Conservation (phyloP, 2,888 invertebrate genomes). For the Ceramica pisi region DNA sequence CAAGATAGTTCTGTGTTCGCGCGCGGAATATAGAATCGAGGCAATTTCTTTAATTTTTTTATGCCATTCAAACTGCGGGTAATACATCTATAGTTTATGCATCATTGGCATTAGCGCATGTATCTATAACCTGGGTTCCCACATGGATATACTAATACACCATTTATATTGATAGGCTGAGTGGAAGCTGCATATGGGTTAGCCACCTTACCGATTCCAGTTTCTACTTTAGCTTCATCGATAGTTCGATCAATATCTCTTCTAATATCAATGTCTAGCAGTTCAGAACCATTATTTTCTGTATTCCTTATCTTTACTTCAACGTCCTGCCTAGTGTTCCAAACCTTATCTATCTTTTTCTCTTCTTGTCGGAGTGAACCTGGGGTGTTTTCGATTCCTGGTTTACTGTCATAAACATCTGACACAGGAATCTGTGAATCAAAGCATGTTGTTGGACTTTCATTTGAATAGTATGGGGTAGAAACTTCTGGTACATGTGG, state of each 20-base stretch:
- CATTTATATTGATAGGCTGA: conserved; percentile 26
- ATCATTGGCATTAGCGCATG: conserved; percentile 6
- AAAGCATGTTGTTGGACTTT: neutral
- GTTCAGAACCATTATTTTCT: neutral
- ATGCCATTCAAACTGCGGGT: too few relatives aligned
- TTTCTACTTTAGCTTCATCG: neutral
- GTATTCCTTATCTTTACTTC: conserved; percentile 31
- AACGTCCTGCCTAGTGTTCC: conserved; percentile 44
- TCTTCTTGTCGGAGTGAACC: conserved; percentile 12
- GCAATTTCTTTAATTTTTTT: too few relatives aligned
- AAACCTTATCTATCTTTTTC: conserved; percentile 35
- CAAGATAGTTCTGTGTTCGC: too few relatives aligned
- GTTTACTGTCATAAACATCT: neutral
- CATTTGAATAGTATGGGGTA: conserved; percentile 25
- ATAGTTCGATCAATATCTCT: neutral
- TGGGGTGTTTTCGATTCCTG: neutral
- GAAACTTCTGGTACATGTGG: neutral
- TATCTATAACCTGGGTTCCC: conserved; percentile 30
- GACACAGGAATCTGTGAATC: neutral
- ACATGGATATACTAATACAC: conserved; percentile 40
- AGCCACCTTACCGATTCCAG: neutral
- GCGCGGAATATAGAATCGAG: too few relatives aligned
- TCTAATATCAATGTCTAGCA: conserved; percentile 29
- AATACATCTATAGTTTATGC: too few relatives aligned
- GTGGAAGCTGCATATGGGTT: conserved; percentile 5